Evolutionary conservation across 2,797 vertebrate genomes (phyloP).

Genomic region (Sciaenops ocellatus): DNA sequence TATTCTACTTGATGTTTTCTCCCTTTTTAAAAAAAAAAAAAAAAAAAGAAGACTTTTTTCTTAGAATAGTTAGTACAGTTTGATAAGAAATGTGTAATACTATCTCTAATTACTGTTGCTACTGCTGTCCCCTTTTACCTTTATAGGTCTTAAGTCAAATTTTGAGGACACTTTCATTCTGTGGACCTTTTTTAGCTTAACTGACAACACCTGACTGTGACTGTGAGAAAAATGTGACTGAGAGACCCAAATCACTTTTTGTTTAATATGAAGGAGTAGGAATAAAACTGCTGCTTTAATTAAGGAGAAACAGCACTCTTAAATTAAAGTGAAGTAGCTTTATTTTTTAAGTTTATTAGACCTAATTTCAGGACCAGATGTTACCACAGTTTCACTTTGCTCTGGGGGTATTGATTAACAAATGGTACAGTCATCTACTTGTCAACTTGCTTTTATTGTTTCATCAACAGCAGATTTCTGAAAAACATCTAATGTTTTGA

Average conservation of each 20-base stretch:
- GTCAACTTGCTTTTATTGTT: neutral
- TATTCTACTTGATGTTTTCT: slow-evolving; percentile 18
- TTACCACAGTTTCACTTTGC: neutral
- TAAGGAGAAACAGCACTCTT: neutral
- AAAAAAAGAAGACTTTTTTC: too few relatives aligned
- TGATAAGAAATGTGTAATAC: too few relatives aligned
- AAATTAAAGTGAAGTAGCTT: neutral
- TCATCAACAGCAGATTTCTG: neutral
- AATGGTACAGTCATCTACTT: neutral
- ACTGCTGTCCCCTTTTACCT: neutral
- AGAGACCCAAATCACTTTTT: neutral
- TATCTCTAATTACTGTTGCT: neutral
- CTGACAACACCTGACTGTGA: neutral
- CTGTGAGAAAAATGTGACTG: neutral
- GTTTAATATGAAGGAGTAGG: neutral
- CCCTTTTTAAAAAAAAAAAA: neutral
- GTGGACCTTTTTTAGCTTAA: neutral
- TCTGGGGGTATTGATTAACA: neutral
- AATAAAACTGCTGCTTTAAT: too few relatives aligned
- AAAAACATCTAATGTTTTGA: neutral
- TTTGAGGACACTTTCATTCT: neutral
- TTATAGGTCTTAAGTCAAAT: neutral
- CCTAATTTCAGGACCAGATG: neutral
- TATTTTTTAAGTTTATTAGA: neutral
- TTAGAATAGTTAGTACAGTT: too few relatives aligned